Evolutionary conservation across 1,140 invertebrate genomes (phyloP), one percentile per base, ranked within the genome.

Genomic region (Penaeus vannamei): DNA sequence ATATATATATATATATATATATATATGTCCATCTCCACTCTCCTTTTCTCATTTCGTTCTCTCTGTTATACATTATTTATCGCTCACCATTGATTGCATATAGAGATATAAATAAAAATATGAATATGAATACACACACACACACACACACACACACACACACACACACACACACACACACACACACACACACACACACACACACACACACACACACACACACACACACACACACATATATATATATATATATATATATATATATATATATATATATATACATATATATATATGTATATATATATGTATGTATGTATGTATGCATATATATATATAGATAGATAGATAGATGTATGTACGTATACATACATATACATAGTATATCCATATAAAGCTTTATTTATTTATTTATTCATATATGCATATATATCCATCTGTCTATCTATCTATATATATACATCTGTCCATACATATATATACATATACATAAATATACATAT

Each of bases 391-490:
- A 5, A 26, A 5, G 4, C 4, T 5, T 26, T 5, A 5, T 5
- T 26, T 5, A 77, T 77, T 5, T 77, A 77, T 77, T 5, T 77
- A 77, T 77, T 5, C 12, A 77, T 77, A 77, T 77, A 77, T 77
- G 12, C 12, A 77, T 77, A 77, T 77, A 77, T 77, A 77, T 77
- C 3, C 3, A 77, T 26, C 2, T n/a, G 42, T 20, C 1, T 53
- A 80, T 53, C 42, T 53, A 80, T n/a, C 42, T 53, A 80, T 53
- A 80, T 53, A 80, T 53, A 53, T 20, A 80, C n/a, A 80, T 53
- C 42, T 53, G n/a, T n/a, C 42, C n/a, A 80, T 53, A 80, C 1
- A 80, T 53, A 80, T 53, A 80, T 36, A 20, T 29, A 20, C 7
- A 77, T 29, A 77, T n/a, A 20, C 17, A 29, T 22, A 46, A 12